Evolutionary conservation across 2,888 invertebrate genomes (phyloP), one percentile per base, ranked within the genome.

Genomic region (Drepana falcataria): DNA sequence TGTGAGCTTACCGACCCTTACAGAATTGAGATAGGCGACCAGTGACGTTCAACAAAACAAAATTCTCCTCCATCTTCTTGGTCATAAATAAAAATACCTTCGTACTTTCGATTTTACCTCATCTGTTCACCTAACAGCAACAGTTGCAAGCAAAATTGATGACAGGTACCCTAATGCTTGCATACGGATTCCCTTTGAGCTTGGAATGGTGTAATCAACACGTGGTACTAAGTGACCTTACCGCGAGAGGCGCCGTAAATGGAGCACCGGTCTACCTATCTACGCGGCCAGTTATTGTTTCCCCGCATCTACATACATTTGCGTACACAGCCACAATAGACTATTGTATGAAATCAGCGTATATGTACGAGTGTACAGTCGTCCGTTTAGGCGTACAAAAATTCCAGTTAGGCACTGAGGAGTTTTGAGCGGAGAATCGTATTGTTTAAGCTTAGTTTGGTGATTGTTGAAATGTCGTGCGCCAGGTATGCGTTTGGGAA

Each of bases 211-310:
- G 40, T 51, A 21, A 51, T 51, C 34, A 37, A 49, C 49, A 7
- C 33, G 34, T 33, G 40, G 44, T 44, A 44, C 51, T 21, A 40
- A n/a, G 40, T 51, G 55, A 55, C 48, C 52, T 49, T 47, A 55
- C 51, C 55, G 47, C 51, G 54, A 63, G 64, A 61, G 60, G 57
- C 49, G 55, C 48, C 53, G 51, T 65, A 67, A 65, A 71, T 68
- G 63, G 65, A 67, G 73, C 72, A 65, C 59, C 57, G 57, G 47
- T 21, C 21, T 21, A 21, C 21, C 64, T 69, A 69, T 71, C 69
- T 59, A 61, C 65, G 67, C 63, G 69, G 68, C 71, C 71, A 70
- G 71, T 75, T 71, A 77, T 78, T 79, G 72, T 79, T 77, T 77
- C 65, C 64, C 64, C 56, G 61, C 55, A 61, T 53, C 60, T 57